These are phyloP conservation scores for Machaerirhynchus nigripectus DNA, from an alignment of 2,113 vertebrate genomes.

Conservation along the genomic window DNA sequence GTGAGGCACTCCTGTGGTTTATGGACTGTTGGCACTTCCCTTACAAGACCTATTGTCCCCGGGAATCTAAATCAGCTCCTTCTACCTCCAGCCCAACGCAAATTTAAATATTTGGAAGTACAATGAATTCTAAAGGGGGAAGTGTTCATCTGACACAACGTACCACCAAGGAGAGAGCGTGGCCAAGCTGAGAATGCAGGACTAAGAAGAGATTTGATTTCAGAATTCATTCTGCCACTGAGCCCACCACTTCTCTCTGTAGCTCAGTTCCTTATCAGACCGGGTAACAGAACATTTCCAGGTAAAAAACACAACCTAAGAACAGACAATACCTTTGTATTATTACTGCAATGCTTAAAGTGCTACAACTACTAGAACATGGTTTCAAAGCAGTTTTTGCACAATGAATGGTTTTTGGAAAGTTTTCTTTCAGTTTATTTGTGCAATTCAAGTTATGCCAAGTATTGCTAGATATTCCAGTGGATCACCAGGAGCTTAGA, in stretches of 20 bases:
- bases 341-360: neutral
- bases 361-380: fast-evolving
- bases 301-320: neutral
- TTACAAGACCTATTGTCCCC: neutral
- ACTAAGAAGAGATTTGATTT: neutral
- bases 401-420: neutral
- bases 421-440: neutral
- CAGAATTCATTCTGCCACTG: neutral
- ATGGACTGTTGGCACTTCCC: neutral
- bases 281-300: neutral
- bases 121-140: neutral
- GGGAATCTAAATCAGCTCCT: neutral
- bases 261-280: neutral
- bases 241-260: neutral
- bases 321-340: neutral
- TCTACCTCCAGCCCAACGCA: neutral
- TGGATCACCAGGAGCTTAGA: neutral
- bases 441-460: neutral
- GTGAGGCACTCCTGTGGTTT: neutral
- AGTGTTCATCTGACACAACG: neutral
- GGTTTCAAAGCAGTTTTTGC: neutral
- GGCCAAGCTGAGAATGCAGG: neutral
- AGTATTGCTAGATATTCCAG: neutral
- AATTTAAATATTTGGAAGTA: neutral
- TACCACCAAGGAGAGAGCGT: neutral